phyloP scores from a whole-genome alignment of 1,140 invertebrate species.

The Aphaenogaster rudis region DNA sequence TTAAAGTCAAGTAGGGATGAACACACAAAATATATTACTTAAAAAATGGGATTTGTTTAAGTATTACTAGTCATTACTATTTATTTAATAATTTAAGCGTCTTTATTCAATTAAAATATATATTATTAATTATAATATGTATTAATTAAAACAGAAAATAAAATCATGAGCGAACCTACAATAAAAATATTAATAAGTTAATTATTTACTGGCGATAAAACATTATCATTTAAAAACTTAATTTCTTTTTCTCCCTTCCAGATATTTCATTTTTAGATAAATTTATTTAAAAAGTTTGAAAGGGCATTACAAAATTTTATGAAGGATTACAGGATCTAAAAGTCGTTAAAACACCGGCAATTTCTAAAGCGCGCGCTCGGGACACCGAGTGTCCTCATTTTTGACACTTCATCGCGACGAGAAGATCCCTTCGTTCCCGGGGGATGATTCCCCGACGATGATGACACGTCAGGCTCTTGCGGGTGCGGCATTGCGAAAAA shows the following conservation, averaged over 20 bases:
- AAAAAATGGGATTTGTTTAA: neutral
- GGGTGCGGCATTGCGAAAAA: conserved; percentile 58
- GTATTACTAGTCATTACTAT: neutral
- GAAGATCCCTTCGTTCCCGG: conserved; percentile 27
- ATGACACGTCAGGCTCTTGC: conserved; percentile 44
- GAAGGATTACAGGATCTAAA: neutral
- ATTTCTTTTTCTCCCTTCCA: neutral
- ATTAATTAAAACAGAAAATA: neutral
- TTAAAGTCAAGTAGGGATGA: conserved; percentile 26
- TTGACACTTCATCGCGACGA: conserved; percentile 50
- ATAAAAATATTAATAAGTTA: too few relatives aligned
- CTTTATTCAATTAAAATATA: neutral
- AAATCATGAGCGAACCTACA: neutral
- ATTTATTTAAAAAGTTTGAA: neutral
- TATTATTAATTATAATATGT: neutral
- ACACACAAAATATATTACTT: neutral
- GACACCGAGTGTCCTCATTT: conserved; percentile 41
- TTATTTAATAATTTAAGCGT: neutral
- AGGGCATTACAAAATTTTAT: neutral
- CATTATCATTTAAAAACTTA: neutral
- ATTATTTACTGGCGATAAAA: too few relatives aligned
- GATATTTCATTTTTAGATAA: neutral
- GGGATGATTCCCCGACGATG: conserved; percentile 55
- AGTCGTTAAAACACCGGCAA: neutral
- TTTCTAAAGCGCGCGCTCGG: neutral